Evolutionary conservation across 1,140 invertebrate species (phyloP).

Genomic region (Orchestia grillus): DNA sequence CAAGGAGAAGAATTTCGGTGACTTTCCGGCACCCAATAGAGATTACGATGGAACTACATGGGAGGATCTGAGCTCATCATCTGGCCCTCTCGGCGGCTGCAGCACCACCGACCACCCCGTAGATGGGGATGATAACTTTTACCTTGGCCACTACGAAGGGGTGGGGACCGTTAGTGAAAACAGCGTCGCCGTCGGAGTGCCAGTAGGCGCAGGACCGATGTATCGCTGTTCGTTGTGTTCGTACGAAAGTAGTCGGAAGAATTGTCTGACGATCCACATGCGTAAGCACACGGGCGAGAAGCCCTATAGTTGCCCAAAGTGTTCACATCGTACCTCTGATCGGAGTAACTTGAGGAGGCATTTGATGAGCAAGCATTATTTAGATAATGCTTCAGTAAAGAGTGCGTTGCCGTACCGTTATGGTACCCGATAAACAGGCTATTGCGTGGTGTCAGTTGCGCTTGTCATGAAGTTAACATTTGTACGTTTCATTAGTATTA

Average conservation of each 20-base stretch:
- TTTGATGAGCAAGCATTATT: slow-evolving; percentile 24
- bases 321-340: slow-evolving; percentile 12
- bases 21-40: neutral
- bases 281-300: slow-evolving; percentile 57
- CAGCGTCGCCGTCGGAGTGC: neutral
- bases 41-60: neutral
- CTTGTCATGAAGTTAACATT: neutral
- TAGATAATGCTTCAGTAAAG: neutral
- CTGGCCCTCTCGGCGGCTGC: neutral
- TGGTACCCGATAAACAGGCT: neutral
- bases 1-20: neutral
- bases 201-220: neutral
- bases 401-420: neutral
- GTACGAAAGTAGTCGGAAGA: neutral
- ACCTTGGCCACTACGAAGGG: neutral
- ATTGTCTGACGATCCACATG: slow-evolving; percentile 49
- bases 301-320: slow-evolving; percentile 50
- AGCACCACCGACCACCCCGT: neutral
- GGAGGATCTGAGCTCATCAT: neutral
- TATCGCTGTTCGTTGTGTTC: neutral
- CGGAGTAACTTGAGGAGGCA: slow-evolving; percentile 60
- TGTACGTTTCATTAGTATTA: neutral
- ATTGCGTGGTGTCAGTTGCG: neutral
- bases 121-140: neutral
- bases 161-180: neutral